Conservation (phyloP, 1,140 invertebrate species). For the Lasioglossum albipes region DNA sequence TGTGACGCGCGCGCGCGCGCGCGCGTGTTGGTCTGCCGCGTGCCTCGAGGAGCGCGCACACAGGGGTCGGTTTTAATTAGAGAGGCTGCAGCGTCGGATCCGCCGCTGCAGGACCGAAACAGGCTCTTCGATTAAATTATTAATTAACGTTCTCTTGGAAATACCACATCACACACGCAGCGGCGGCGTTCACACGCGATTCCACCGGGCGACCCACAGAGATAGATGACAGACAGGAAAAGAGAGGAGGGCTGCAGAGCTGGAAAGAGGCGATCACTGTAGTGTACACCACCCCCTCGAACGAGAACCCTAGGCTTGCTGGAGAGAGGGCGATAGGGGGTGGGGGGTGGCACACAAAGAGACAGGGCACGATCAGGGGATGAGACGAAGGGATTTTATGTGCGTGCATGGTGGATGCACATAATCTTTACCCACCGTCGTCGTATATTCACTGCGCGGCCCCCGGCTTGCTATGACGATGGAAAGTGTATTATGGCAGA, state of each 20-base stretch:
- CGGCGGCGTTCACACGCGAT: conserved; percentile 24
- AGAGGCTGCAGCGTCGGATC: conserved; percentile 50
- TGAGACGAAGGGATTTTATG: conserved; percentile 37
- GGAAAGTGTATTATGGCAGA: conserved; percentile 51
- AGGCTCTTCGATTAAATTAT: conserved; percentile 79
- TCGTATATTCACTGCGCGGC: conserved; percentile 9
- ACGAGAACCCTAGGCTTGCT: too few species aligned
- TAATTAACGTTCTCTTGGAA: conserved; percentile 78
- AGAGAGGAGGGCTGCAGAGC: not conserved
- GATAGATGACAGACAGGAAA: conserved; percentile 31
- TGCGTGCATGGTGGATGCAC: conserved; percentile 45
- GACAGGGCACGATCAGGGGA: not conserved
- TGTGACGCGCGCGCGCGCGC: not conserved
- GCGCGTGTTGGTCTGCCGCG: not conserved
- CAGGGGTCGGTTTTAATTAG: conserved; percentile 72
- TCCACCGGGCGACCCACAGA: not conserved
- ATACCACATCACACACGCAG: conserved; percentile 70
- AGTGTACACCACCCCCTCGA: not conserved
- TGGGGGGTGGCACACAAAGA: conserved; percentile 2
- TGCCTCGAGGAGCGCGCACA: not conserved
- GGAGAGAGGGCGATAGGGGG: not conserved
- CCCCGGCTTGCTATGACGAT: not conserved
- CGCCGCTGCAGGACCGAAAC: conserved; percentile 64
- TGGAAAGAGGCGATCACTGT: not conserved
- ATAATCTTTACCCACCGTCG: conserved; percentile 28